These are phyloP conservation scores for Rhodinocichla rosea DNA, from an alignment of 2,113 vertebrate genomes.

Conservation along the genomic window DNA sequence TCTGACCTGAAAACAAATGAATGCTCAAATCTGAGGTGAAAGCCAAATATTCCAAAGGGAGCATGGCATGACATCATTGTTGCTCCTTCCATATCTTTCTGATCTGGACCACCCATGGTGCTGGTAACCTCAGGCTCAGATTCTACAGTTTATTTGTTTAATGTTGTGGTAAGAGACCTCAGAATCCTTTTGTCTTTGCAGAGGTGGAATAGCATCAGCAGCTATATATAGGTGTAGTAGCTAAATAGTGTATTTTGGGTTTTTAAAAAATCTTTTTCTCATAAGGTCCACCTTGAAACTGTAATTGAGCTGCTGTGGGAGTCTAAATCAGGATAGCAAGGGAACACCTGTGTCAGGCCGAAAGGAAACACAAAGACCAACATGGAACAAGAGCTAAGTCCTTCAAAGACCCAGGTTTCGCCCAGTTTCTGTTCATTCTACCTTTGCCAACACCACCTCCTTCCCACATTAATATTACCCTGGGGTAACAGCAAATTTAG, in stretches of 20 bases:
- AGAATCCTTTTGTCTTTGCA: not conserved
- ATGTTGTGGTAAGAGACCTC: not conserved
- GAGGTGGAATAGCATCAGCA: not conserved
- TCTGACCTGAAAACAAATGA: not conserved
- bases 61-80: fast-evolving
- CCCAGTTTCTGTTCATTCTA: not conserved
- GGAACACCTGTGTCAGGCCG: not conserved
- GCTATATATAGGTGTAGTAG: not conserved
- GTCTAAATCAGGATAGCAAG: not conserved
- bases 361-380: not conserved
- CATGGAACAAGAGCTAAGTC: not conserved
- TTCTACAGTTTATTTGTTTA: not conserved
- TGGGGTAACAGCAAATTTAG: not conserved
- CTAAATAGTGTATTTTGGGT: not conserved
- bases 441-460: not conserved
- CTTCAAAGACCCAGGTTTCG: not conserved
- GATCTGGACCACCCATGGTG: not conserved
- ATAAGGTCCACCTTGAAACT: not conserved
- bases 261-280: not conserved
- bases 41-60: not conserved
- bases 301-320: not conserved
- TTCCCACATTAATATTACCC: not conserved
- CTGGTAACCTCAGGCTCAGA: not conserved
- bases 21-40: not conserved
- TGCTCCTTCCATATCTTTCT: not conserved